Conservation (phyloP, 2,888 invertebrate genomes). For the Tinea semifulvella region DNA sequence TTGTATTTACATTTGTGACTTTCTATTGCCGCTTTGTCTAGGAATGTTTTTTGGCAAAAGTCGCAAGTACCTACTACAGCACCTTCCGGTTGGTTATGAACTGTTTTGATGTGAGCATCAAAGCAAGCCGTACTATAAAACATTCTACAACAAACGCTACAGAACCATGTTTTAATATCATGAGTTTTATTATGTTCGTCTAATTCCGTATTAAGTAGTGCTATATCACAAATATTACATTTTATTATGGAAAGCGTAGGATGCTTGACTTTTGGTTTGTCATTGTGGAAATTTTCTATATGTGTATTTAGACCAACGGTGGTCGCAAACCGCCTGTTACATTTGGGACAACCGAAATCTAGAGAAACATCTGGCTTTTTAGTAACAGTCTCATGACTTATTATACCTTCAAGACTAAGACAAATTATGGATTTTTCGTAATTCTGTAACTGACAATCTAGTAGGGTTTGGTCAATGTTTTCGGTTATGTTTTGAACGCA, state of each 20-base stretch:
- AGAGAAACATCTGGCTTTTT: background rate
- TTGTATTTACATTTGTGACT: conserved; percentile 7
- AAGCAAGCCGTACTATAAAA: background rate
- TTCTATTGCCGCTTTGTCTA: background rate
- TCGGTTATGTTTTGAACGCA: conserved; percentile 5
- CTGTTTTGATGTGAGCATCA: conserved; percentile 1
- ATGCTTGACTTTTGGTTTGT: background rate
- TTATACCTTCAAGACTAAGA: conserved; percentile 5
- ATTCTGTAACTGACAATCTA: background rate
- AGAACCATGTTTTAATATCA: background rate
- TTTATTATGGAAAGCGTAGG: background rate
- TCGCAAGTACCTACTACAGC: background rate
- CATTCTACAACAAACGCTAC: background rate
- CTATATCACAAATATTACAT: conserved; percentile 1
- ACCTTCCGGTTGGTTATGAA: background rate
- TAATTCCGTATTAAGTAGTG: background rate
- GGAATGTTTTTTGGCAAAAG: conserved; percentile 1
- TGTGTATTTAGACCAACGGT: background rate
- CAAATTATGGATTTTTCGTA: conserved; percentile 10
- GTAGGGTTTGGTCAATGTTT: background rate
- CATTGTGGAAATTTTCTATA: background rate
- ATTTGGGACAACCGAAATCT: background rate
- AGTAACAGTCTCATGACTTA: background rate
- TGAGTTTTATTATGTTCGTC: conserved; percentile 8
- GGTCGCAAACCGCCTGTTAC: conserved; percentile 1